These are phyloP conservation scores for Beaufortia kweichowensis DNA, from an alignment of 2,113 vertebrate genomes.

Conservation along the genomic window DNA sequence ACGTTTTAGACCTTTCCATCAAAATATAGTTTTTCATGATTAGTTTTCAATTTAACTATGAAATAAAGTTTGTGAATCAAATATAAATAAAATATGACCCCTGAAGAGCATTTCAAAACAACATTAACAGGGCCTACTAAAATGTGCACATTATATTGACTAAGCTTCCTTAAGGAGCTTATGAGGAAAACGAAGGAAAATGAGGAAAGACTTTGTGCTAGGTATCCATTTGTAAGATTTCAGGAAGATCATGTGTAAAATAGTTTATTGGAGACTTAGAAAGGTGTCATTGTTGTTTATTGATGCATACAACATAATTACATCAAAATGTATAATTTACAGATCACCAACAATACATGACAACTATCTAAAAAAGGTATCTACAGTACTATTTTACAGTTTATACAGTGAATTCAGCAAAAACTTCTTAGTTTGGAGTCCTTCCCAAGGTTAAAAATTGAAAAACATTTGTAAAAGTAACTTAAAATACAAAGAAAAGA, in stretches of 20 bases:
- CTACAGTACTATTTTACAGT: slow-evolving; percentile 28
- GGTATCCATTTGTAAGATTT: neutral
- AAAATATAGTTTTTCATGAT: no score
- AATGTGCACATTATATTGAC: no score
- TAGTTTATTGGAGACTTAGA: slow-evolving; percentile 8
- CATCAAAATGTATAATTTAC: slow-evolving; percentile 39
- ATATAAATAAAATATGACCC: no score
- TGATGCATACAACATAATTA: slow-evolving; percentile 9
- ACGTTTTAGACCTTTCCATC: no score
- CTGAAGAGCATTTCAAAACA: no score
- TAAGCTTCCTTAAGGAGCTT: no score
- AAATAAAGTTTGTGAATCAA: no score
- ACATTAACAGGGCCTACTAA: no score
- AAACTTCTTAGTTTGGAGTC: slow-evolving; percentile 3
- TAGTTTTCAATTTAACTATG: no score
- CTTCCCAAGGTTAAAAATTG: neutral
- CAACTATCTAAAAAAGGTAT: slow-evolving; percentile 25
- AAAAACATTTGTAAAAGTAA: neutral
- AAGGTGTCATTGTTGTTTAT: slow-evolving; percentile 35
- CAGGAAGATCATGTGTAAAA: neutral
- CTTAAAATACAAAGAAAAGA: slow-evolving; percentile 21
- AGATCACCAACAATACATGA: slow-evolving; percentile 33
- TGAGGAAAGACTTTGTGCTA: no score
- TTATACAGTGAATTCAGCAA: slow-evolving; percentile 37
- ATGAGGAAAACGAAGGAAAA: no score